Conservation (phyloP, 2,797 vertebrate genomes). For the Halcyon smyrnensis region DNA sequence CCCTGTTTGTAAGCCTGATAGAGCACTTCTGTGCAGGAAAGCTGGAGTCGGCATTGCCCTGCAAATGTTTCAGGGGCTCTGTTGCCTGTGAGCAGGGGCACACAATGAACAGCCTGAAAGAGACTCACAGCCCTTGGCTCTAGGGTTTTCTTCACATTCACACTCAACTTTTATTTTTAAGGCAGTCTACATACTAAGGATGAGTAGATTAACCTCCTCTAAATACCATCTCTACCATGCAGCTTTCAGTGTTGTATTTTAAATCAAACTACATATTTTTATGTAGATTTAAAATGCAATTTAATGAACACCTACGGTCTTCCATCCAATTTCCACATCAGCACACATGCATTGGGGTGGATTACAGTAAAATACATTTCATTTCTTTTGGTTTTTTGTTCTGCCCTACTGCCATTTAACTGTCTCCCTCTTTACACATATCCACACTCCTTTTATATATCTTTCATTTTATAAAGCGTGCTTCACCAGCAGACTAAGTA, state of each 20-base stretch:
- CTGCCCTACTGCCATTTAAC: conserved; percentile 23
- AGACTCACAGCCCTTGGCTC: neutral
- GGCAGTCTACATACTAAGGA: neutral
- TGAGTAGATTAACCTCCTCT: neutral
- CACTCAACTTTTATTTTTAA: neutral
- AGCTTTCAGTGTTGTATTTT: neutral
- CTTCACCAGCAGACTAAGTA: conserved; percentile 54
- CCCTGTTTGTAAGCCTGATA: neutral
- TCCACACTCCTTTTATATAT: conserved; percentile 4
- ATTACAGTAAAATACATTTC: neutral
- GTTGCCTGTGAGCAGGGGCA: neutral
- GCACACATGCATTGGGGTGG: neutral
- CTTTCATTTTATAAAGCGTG: conserved; percentile 30
- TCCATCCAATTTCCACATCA: neutral
- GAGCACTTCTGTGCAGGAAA: neutral
- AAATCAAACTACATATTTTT: neutral
- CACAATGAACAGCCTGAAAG: neutral
- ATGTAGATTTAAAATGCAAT: neutral
- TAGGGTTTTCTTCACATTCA: neutral
- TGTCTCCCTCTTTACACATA: conserved; percentile 17
- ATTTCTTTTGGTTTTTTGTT: conserved; percentile 44
- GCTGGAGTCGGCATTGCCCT: neutral
- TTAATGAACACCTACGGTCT: neutral
- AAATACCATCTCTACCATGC: neutral
- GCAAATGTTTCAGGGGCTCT: neutral